Percentiles rank a stretch among this genome's conserved stretches.
Conservation (phyloP, 2,797 vertebrate species). For the Lacerta bilineata region DNA sequence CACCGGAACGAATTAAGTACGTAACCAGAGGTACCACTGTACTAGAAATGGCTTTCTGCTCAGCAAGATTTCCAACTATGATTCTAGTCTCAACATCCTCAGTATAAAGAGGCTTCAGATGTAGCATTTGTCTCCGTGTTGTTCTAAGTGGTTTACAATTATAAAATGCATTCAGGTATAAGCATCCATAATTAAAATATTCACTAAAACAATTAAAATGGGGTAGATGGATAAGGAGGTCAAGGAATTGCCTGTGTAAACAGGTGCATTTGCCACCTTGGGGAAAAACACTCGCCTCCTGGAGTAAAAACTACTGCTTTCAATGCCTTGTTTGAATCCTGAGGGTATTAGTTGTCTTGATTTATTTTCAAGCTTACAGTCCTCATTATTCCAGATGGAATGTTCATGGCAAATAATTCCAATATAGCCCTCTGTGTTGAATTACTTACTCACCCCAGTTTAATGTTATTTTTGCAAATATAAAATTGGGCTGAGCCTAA, state of each 20-base stretch:
- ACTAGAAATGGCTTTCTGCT: neutral
- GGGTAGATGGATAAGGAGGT: too few relatives aligned
- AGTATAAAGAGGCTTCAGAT: neutral
- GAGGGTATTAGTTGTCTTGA: neutral
- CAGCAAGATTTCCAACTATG: neutral
- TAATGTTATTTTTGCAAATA: neutral
- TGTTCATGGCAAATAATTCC: neutral
- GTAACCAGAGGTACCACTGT: too few relatives aligned
- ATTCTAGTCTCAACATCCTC: neutral
- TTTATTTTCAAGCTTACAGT: neutral
- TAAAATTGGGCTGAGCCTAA: neutral
- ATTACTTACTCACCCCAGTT: neutral
- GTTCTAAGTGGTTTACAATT: neutral
- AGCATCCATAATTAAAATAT: too few relatives aligned
- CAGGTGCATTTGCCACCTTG: neutral
- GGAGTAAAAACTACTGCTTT: neutral
- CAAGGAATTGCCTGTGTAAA: too few relatives aligned
- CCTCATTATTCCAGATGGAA: neutral
- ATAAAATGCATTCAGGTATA: too few relatives aligned
- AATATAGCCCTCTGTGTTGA: neutral
- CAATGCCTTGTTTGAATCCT: neutral
- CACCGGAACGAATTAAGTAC: too few relatives aligned
- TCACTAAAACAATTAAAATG: too few relatives aligned
- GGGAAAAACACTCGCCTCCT: neutral
- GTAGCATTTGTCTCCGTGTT: rapidly evolving